phyloP scores from a whole-genome alignment of 2,888 invertebrate species.

The Sisyra nigra region DNA sequence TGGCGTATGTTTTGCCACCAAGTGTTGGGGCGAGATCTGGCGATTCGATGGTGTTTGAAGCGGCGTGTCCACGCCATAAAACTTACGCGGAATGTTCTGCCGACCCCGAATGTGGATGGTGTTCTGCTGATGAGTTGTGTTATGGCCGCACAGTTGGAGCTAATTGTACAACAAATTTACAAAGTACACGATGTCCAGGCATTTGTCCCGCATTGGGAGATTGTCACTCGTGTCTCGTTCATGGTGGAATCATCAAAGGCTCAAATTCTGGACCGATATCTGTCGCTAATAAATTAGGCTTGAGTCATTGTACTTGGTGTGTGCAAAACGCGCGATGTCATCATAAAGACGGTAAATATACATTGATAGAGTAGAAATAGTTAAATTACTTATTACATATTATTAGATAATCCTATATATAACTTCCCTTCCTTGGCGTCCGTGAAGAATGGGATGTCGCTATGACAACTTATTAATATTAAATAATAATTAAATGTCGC shows the following conservation, averaged over 20 bases:
- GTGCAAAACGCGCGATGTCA: conserved; percentile 85
- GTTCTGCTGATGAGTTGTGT: conserved; percentile 52
- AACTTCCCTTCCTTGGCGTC: no score
- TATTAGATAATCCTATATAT: conserved; percentile 5
- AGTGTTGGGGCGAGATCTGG: conserved; percentile 58
- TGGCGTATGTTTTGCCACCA: conserved; percentile 74
- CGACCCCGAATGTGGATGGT: conserved; percentile 92
- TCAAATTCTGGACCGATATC: conserved; percentile 30
- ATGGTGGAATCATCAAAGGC: conserved; percentile 41
- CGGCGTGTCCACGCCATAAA: conserved; percentile 56
- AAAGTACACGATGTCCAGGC: conserved; percentile 74
- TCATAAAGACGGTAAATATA: conserved; percentile 55
- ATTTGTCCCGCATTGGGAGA: conserved; percentile 79
- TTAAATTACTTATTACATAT: background rate
- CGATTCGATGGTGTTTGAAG: conserved; percentile 51
- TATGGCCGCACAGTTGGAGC: conserved; percentile 74
- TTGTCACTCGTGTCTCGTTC: conserved; percentile 80
- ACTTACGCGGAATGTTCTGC: conserved; percentile 67
- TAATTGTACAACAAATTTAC: conserved; percentile 80
- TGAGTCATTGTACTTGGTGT: conserved; percentile 82
- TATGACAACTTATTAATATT: no score
- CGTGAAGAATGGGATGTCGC: no score
- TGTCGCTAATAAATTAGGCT: conserved; percentile 59
- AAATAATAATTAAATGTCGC: no score
- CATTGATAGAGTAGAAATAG: conserved; percentile 1